Base-by-base conservation (phyloP, 2,888 invertebrate species). In the Lacanobia wlatinum region DNA sequence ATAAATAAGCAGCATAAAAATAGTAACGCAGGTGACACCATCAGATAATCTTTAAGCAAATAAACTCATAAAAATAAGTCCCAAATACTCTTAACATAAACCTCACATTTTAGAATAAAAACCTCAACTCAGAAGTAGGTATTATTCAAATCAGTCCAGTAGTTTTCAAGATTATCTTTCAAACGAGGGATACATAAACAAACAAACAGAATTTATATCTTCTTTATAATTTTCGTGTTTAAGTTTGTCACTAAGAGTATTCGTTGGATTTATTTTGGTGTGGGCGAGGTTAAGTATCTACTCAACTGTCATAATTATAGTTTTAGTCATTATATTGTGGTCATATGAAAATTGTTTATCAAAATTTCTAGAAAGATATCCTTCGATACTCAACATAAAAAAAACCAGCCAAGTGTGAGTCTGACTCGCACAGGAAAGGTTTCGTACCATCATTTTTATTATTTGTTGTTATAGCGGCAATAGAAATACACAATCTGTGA, bases 81-180 rank as follows among this genome's bases (percentile, higher is more conserved):
- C 67, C 63, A 53, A 80, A 78, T 79, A 63, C 56, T 77, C 67
- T 16, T 70, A 84, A 78, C 72, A 53, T 76, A 80, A 84, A 84
- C 83, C 52, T 76, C 67, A 71, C 65, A 46, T 73, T 58, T 70
- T 72, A 62, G 60, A 77, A 83, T 73, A 80, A 83, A 79, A 77
- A 77, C 40, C 40, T 67, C 60, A 76, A 71, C 60, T 38, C 60
- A 48, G 18, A 59, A 59, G 82, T 59, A 59, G 59, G 59, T 68
- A 84, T 85, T 85, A 85, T 85, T 85, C 86, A 86, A 86, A 85
- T 86, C 64, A 75, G 76, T 34, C 61, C 73, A 76, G 79, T 77
- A 77, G 74, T 78, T 86, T 82, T 9, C n/a, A 53, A 86, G 86
- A 85, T 86, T 71, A 85, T 83, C 83, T 83, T 48, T 16, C 53